Evolutionary conservation across 2,888 invertebrate genomes (phyloP).

Genomic region (Hemistola chrysoprasaria): DNA sequence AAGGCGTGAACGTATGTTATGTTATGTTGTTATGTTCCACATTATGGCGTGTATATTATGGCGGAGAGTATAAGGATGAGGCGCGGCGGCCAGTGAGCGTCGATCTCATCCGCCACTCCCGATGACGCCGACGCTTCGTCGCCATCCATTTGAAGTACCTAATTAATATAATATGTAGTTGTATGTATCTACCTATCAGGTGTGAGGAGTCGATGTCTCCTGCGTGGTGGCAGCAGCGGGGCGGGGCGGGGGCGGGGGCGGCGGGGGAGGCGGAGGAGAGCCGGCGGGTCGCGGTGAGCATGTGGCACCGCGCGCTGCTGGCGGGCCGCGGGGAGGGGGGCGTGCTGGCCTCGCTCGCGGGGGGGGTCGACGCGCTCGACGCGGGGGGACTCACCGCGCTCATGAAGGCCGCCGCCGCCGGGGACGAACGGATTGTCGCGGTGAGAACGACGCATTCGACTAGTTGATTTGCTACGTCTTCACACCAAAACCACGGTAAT

Average conservation of each 20-base stretch:
- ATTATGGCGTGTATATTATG: too few relatives aligned
- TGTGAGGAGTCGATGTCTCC: conserved; percentile 81
- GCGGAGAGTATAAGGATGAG: too few relatives aligned
- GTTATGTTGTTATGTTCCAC: too few relatives aligned
- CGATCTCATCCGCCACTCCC: too few relatives aligned
- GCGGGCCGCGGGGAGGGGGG: conserved; percentile 89
- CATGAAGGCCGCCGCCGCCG: conserved; percentile 91
- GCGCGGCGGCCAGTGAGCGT: too few relatives aligned
- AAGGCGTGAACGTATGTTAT: too few relatives aligned
- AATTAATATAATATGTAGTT: too few relatives aligned
- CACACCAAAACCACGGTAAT: too few relatives aligned
- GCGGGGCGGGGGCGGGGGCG: conserved; percentile 83
- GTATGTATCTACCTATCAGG: conserved; percentile 45
- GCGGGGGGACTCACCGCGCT: conserved; percentile 90
- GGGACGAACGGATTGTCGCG: conserved; percentile 88
- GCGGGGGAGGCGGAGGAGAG: conserved; percentile 77
- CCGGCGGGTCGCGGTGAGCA: conserved; percentile 84
- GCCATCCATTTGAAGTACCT: too few relatives aligned
- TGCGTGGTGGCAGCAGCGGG: conserved; percentile 62
- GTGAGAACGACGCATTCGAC: conserved; percentile 55
- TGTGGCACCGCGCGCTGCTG: conserved; percentile 91
- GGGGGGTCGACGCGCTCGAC: conserved; percentile 88
- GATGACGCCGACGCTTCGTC: too few relatives aligned
- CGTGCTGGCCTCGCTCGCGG: conserved; percentile 88
- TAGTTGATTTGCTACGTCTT: not conserved